Evolutionary conservation across 2,113 vertebrate genomes (phyloP), one percentile per base, ranked within the genome.

Genomic region (Piprites chloris): DNA sequence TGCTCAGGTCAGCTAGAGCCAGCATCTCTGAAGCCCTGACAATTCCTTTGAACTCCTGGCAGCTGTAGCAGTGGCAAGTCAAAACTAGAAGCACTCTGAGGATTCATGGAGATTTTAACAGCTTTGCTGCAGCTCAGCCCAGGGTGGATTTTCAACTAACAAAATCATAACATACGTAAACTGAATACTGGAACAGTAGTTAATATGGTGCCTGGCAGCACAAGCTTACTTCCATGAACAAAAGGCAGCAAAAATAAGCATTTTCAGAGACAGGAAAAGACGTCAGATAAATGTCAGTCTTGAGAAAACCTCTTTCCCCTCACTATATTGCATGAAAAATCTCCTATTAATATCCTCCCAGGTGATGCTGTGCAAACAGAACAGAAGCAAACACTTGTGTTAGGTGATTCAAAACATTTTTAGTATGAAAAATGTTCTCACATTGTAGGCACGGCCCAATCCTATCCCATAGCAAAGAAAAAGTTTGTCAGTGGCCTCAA

Each of bases 1-100:
- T 94, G 87, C 82, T 95, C 86, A 17, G 74, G 96, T 93, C 95
- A 78, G 90, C 41, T 59, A 37, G 37, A 97, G 90, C 81, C 96
- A 94, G 42, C 41, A 59, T 32, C 75, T 80, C 92, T 84, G 79
- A 75, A 67, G 81, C 53, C 59, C 58, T 83, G 67, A 82, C 32
- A 80, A 72, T 84, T 94, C 82, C 92, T 78, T 71, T 90, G 91
- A 90, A 92, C 92, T 93, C 68, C 6, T 86, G 68, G 93, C 88
- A 96, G 66, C 79, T 88, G 44, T 88, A 91, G 87, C 9, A 42
- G 49, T 67, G 75, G 86, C 85, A 92, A 91, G 62, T 67, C 74
- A 95, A 87, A 91, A 76, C 69, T 93, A 89, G 73, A 58, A 92
- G 68, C 76, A 73, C 85, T 90, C 52, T 69, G 72, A 89, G 78